A percentile compares a stretch with the other conserved stretches of the same genome.
These are phyloP conservation scores for Grammomys surdaster DNA, from an alignment of 2,113 vertebrate species.

Conservation along the genomic window DNA sequence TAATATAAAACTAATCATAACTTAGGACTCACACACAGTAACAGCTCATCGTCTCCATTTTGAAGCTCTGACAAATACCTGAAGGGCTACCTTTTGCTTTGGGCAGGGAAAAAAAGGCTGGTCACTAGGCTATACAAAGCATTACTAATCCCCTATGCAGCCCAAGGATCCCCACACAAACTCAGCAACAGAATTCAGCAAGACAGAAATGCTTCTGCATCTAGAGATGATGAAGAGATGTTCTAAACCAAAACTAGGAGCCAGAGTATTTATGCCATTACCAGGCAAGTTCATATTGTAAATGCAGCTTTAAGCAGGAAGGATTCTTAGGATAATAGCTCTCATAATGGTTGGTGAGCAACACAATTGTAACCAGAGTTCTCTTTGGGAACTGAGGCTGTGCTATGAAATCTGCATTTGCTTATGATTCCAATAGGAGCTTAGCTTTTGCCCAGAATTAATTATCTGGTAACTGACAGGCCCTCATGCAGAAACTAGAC, in stretches of 20 bases:
- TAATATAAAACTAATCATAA: constrained; percentile 36
- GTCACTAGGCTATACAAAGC: neutral
- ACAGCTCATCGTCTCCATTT: neutral
- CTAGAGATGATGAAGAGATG: neutral
- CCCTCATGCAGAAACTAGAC: neutral
- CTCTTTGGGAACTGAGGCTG: neutral
- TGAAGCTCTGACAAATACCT: neutral
- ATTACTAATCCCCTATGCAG: neutral
- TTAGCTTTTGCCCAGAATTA: constrained; percentile 42
- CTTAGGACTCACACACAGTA: constrained; percentile 12
- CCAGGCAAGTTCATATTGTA: neutral
- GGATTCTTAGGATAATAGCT: neutral
- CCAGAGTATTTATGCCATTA: neutral
- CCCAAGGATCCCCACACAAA: neutral
- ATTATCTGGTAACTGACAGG: neutral
- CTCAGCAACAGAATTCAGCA: neutral
- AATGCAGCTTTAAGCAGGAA: constrained; percentile 1
- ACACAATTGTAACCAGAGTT: neutral
- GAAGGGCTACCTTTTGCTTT: neutral
- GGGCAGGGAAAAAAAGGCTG: neutral
- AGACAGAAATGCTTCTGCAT: constrained; percentile 21
- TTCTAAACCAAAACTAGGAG: constrained; percentile 1
- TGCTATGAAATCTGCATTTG: neutral
- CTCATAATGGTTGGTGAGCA: neutral
- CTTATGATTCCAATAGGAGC: neutral